Base-by-base conservation (phyloP, 2,888 invertebrate genomes). In the Synanthedon tipuliformis region DNA sequence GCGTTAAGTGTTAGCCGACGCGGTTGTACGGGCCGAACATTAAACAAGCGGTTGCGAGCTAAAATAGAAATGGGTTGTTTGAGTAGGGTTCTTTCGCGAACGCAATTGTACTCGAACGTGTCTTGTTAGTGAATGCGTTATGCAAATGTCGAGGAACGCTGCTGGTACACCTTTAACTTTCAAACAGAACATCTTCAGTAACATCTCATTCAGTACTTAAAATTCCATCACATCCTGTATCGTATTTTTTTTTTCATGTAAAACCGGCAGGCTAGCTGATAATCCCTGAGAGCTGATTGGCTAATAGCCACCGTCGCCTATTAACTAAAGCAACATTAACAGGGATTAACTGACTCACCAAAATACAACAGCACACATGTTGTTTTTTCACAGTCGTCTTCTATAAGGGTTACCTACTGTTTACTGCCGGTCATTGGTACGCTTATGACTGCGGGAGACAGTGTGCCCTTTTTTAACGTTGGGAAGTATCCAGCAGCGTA, bases 41-140 rank as follows among this genome's bases (percentile, higher is more conserved):
- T 86, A 86, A 86, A 84, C 86, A 85, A 82, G 81, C 78, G 81
- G 80, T 76, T 73, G 77, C 72, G 75, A 78, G 80, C 78, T 81
- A 75, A 84, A 86, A 83, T 85, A 86, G 85, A 79, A 86, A 86
- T 85, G 84, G 86, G 78, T 80, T 84, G 81, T 85, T 87, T 85
- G 84, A 86, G 82, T 78, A 83, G 84, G 85, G 86, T 83, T 86
- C 84, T 86, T 86, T 85, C 81, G 83, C 79, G 83, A 85, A 78
- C 81, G 84, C 84, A 84, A 86, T 87, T 85, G 80, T 82, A 77
- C 71, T 77, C 73, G 82, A 75, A 86, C 86, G 86, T 87, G 86
- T 85, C 82, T 84, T 84, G 86, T 84, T 85, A 86, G 78, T 68
- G 82, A 86, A 86, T 84, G 83, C 81, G 76, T 73, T 80, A 83